These are phyloP conservation scores for Charadrius vociferus DNA, from an alignment of 2,113 vertebrate species.

Conservation along the genomic window DNA sequence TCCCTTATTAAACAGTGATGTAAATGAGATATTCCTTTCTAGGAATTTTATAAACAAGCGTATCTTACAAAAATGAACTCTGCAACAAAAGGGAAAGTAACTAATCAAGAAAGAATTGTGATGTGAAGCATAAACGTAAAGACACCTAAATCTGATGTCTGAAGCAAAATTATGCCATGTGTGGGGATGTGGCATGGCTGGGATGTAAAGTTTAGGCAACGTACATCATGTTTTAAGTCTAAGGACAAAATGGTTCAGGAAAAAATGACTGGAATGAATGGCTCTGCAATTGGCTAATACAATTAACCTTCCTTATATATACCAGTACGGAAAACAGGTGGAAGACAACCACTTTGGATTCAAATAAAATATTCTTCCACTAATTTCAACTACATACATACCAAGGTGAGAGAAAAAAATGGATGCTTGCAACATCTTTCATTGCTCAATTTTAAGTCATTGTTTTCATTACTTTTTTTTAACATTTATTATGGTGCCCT, in stretches of 20 bases:
- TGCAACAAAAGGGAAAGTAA: not conserved
- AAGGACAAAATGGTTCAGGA: not conserved
- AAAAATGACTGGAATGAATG: not conserved
- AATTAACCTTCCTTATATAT: not conserved
- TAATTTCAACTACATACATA: not conserved
- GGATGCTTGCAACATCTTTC: not conserved
- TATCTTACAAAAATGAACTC: not conserved
- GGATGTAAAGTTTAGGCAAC: not conserved
- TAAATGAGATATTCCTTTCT: not conserved
- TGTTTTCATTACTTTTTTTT: not conserved
- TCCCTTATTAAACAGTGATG: not conserved
- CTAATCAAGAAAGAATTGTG: not conserved
- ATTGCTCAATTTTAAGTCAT: not conserved
- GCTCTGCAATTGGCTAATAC: not conserved
- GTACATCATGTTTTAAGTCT: not conserved
- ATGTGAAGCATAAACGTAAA: not conserved
- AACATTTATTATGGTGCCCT: not conserved
- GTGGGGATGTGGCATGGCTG: not conserved
- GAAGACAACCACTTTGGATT: not conserved
- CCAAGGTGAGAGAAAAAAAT: not conserved
- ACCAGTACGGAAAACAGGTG: not conserved
- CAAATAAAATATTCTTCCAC: not conserved
- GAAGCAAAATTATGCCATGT: not conserved
- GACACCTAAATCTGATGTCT: not conserved
- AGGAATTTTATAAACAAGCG: not conserved